Percentiles rank a stretch among this genome's conserved stretches.
These are phyloP conservation scores for Clarias macrocephalus DNA, from an alignment of 2,113 vertebrate species.

Conservation along the genomic window DNA sequence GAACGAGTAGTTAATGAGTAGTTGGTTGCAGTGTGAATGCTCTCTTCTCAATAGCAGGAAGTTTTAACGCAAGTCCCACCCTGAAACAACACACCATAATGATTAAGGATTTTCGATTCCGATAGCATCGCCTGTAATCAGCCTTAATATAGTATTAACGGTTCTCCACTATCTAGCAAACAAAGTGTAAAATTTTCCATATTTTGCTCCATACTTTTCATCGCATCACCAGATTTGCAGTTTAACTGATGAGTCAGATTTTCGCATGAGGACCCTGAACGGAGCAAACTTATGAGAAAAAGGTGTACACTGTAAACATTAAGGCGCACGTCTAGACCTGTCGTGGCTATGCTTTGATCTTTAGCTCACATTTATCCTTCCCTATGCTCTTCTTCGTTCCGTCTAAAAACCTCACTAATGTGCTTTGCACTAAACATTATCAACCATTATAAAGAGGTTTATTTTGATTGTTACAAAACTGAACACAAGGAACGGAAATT, in stretches of 20 bases:
- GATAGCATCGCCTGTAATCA: constrained; percentile 10
- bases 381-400: background rate
- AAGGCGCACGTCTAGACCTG: background rate
- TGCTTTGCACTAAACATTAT: background rate
- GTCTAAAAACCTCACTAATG: background rate
- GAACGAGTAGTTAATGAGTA: background rate
- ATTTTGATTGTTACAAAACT: background rate
- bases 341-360: background rate
- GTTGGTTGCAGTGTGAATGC: background rate
- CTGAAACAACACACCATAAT: background rate
- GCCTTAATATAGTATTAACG: background rate
- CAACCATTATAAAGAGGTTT: background rate
- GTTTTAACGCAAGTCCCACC: constrained; percentile 6
- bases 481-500: background rate
- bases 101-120: background rate
- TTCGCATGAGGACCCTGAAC: background rate
- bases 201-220: background rate
- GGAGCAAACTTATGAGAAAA: background rate
- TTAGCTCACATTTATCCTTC: background rate
- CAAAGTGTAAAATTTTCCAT: background rate
- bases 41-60: background rate
- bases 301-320: background rate
- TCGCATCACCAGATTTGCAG: background rate
- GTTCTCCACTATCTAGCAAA: background rate
- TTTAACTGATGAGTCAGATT: background rate